A percentile compares a stretch with the other conserved stretches of the same genome.
phyloP scores from a whole-genome alignment of 92 coral and sea anemone species.

The Meandrina meandrites region DNA sequence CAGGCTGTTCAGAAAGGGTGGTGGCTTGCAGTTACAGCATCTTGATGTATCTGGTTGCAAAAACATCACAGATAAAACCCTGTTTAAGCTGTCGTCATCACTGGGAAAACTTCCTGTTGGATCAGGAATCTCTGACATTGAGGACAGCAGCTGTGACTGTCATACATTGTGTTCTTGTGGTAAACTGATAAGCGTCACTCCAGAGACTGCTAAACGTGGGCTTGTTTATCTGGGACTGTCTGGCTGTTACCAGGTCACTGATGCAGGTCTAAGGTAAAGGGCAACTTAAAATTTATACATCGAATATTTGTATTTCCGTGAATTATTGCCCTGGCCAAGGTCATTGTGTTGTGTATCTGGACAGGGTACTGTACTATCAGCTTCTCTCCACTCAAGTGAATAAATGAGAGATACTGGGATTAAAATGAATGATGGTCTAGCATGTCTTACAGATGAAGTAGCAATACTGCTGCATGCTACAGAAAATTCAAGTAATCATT shows the following conservation, averaged over 20 bases:
- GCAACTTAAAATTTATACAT: background rate
- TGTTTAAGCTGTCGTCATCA: conserved; percentile 79
- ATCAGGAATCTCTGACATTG: conserved; percentile 70
- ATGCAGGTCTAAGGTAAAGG: conserved; percentile 83
- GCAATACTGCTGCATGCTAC: background rate
- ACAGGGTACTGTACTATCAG: too few species aligned
- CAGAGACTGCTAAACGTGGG: conserved; percentile 51
- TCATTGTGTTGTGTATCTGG: background rate
- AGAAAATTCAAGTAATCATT: too few species aligned
- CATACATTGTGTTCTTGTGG: conserved; percentile 74
- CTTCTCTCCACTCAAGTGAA: too few species aligned
- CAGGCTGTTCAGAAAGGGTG: conserved; percentile 88
- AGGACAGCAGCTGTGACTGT: conserved; percentile 74
- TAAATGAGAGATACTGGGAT: too few species aligned
- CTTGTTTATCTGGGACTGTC: conserved; percentile 85
- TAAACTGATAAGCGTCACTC: conserved; percentile 6
- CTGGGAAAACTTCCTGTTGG: conserved; percentile 60
- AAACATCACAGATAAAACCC: conserved; percentile 87
- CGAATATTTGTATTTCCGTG: background rate
- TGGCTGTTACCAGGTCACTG: conserved; percentile 95
- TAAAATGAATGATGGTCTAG: background rate
- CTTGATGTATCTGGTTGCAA: conserved; percentile 94
- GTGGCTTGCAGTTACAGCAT: conserved; percentile 68
- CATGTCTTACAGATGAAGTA: background rate
- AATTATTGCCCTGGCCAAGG: background rate